phyloP scores from a whole-genome alignment of 2,888 invertebrate genomes.

The Dynastes maya region DNA sequence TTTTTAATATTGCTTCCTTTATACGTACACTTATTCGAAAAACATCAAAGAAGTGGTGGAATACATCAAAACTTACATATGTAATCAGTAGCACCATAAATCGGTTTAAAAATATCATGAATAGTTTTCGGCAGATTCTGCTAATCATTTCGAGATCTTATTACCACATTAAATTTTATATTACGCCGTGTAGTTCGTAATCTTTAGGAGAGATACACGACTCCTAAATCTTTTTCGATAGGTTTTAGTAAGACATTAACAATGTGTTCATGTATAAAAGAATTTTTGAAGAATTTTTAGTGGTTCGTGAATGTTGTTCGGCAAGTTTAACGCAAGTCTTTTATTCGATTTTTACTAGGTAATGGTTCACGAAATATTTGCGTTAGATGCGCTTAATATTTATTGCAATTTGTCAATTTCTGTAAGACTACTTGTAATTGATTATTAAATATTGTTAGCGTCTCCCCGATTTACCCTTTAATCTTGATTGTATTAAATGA shows the following conservation, averaged over 20 bases:
- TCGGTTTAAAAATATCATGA: not conserved
- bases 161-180: constrained; percentile 15
- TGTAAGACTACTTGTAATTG: not conserved
- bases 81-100: not conserved
- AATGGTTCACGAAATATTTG: not conserved
- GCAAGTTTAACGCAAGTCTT: not conserved
- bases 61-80: constrained; percentile 22
- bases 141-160: constrained; percentile 7
- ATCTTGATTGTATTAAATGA: not conserved
- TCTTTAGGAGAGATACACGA: constrained; percentile 41
- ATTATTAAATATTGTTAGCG: constrained; percentile 23
- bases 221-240: constrained; percentile 36
- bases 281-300: constrained; percentile 20
- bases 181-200: constrained; percentile 22
- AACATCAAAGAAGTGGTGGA: constrained; percentile 30
- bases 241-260: constrained; percentile 23
- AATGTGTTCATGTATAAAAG: constrained; percentile 43
- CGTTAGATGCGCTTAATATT: not conserved
- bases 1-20: not conserved
- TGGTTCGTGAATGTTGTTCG: constrained; percentile 19
- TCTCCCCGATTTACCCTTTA: constrained; percentile 24
- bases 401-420: not conserved
- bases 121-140: not conserved
- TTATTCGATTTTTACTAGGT: too few relatives aligned
- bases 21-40: not conserved